Conservation (phyloP, 2,888 invertebrate genomes). For the Melanchra persicariae region DNA sequence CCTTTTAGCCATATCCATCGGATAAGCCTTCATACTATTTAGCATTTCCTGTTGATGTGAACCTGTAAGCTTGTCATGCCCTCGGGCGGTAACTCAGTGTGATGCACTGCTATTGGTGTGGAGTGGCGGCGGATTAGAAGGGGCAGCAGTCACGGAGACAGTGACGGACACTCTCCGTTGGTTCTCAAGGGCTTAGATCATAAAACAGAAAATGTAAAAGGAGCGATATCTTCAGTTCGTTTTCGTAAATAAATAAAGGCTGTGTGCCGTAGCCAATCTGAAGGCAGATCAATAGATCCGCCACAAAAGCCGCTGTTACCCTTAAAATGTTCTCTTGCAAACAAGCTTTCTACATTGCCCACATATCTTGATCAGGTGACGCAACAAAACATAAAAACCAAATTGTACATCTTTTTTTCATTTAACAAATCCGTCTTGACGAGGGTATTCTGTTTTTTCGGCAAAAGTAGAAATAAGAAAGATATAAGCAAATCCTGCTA, state of each 20-base stretch:
- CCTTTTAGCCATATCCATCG: background rate
- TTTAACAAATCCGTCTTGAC: constrained; percentile 89
- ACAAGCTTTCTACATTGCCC: constrained; percentile 70
- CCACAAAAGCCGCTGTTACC: constrained; percentile 52
- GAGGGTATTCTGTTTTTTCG: constrained; percentile 85
- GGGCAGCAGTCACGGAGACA: constrained; percentile 5
- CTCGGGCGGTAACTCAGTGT: constrained; percentile 1
- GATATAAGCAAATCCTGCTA: constrained; percentile 85
- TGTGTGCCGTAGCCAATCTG: constrained; percentile 27
- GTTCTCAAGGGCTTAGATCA: background rate
- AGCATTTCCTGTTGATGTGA: background rate
- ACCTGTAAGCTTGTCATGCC: background rate
- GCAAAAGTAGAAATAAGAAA: constrained; percentile 84
- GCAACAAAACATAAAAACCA: constrained; percentile 86
- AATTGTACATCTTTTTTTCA: constrained; percentile 88
- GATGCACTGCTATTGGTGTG: constrained; percentile 16
- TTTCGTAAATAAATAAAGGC: constrained; percentile 36
- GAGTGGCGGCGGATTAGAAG: background rate
- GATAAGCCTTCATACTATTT: background rate
- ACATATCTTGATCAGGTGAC: constrained; percentile 85
- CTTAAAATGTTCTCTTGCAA: constrained; percentile 62
- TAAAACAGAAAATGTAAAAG: constrained; percentile 1
- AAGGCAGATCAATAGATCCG: constrained; percentile 58
- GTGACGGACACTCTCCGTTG: constrained; percentile 5
- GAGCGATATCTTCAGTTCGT: background rate